These are phyloP conservation scores for Onychomys leucogaster DNA, from an alignment of 2,797 vertebrate species.

Conservation along the genomic window DNA sequence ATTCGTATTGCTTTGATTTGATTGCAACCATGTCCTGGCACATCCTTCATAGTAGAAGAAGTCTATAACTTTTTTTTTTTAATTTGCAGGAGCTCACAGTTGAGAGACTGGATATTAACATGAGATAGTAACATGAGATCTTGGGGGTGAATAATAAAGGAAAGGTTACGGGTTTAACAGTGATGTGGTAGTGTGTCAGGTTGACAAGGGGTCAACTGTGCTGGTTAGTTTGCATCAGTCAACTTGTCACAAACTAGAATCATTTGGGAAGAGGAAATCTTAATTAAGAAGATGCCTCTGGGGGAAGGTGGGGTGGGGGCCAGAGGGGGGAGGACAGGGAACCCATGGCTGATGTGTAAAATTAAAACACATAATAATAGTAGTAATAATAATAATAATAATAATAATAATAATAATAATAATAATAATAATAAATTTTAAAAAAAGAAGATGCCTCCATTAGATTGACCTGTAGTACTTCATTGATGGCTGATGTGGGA, in stretches of 20 bases:
- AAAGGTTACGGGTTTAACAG: neutral
- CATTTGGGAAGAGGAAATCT: neutral
- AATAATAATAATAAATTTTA: no score
- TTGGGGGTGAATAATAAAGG: neutral
- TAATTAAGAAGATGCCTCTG: neutral
- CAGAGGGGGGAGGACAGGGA: no score
- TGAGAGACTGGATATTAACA: neutral
- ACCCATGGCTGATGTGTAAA: no score
- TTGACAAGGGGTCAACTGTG: neutral
- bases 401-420: no score
- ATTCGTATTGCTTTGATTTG: neutral
- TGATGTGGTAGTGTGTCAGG: neutral
- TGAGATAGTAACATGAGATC: neutral
- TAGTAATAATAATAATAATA: no score
- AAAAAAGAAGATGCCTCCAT: neutral
- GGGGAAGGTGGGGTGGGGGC: no score
- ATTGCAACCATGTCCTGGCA: neutral
- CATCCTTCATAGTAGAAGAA: neutral
- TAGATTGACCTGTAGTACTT: neutral
- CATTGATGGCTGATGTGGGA: neutral
- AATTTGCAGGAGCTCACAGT: neutral
- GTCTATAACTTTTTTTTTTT: neutral
- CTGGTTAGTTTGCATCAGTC: neutral
- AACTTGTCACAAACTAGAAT: neutral
- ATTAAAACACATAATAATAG: no score